phyloP scores from a whole-genome alignment of 2,113 vertebrate species.

The Labeo rohita region DNA sequence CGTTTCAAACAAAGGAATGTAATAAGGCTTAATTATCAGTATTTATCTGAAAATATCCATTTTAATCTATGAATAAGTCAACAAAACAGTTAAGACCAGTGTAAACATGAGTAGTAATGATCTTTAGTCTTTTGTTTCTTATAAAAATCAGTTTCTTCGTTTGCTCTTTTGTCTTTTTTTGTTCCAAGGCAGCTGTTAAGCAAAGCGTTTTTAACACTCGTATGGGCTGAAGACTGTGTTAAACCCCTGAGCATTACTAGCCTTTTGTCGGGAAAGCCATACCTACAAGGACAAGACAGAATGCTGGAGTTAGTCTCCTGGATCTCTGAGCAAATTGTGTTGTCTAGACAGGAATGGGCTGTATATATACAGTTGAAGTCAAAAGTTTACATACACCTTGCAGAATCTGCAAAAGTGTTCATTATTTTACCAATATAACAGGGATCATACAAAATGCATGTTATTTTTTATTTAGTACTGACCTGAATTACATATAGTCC shows the following conservation, averaged over 20 bases:
- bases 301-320: conserved; percentile 62
- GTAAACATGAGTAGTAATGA: conserved; percentile 60
- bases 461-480: no score
- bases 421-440: no score
- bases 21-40: conserved; percentile 45
- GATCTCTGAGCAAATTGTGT: conserved; percentile 4
- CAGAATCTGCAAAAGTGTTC: no score
- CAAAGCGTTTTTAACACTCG: conserved; percentile 88
- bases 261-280: conserved; percentile 99
- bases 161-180: conserved; percentile 44
- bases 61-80: conserved; percentile 25
- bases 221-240: conserved; percentile 82
- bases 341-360: neutral
- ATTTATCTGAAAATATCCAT: conserved; percentile 13
- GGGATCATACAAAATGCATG: no score
- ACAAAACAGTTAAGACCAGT: conserved; percentile 55
- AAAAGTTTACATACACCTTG: no score
- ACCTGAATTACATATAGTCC: no score
- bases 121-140: conserved; percentile 50
- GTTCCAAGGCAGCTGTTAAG: conserved; percentile 82
- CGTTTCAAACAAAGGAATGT: conserved; percentile 43
- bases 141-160: conserved; percentile 35
- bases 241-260: conserved; percentile 91
- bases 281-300: conserved; percentile 98
- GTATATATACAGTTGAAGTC: neutral